A percentile compares a stretch with the other conserved stretches of the same genome.
These are phyloP conservation scores for Daphoenositta chrysoptera DNA, from an alignment of 2,113 vertebrate genomes.

Conservation along the genomic window DNA sequence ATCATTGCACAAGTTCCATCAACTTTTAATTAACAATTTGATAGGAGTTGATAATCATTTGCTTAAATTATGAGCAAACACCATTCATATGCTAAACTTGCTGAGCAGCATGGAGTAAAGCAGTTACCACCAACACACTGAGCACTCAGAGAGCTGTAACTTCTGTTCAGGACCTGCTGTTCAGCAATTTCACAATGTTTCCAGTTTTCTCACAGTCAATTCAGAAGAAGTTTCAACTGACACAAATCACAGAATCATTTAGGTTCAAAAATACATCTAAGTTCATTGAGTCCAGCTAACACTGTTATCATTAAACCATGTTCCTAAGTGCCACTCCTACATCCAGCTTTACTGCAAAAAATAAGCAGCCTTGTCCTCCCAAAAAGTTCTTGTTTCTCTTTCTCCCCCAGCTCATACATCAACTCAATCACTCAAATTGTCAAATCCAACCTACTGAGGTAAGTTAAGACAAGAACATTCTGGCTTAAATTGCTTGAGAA, in stretches of 20 bases:
- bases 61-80: not conserved
- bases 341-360: not conserved
- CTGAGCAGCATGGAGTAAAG: not conserved
- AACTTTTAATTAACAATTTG: not conserved
- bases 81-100: not conserved
- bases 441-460: not conserved
- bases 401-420: not conserved
- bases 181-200: not conserved
- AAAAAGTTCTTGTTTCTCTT: not conserved
- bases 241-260: not conserved
- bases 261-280: not conserved
- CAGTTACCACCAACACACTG: not conserved
- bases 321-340: not conserved
- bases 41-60: not conserved
- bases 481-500: not conserved
- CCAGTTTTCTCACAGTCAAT: not conserved
- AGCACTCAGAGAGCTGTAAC: not conserved
- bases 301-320: not conserved
- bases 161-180: not conserved
- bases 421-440: not conserved
- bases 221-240: not conserved
- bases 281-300: not conserved
- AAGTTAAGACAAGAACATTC: not conserved
- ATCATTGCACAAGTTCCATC: not conserved
- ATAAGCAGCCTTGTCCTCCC: not conserved